Base-by-base conservation (phyloP, 1,140 invertebrate genomes). In the Pogonomyrmex californicus region DNA sequence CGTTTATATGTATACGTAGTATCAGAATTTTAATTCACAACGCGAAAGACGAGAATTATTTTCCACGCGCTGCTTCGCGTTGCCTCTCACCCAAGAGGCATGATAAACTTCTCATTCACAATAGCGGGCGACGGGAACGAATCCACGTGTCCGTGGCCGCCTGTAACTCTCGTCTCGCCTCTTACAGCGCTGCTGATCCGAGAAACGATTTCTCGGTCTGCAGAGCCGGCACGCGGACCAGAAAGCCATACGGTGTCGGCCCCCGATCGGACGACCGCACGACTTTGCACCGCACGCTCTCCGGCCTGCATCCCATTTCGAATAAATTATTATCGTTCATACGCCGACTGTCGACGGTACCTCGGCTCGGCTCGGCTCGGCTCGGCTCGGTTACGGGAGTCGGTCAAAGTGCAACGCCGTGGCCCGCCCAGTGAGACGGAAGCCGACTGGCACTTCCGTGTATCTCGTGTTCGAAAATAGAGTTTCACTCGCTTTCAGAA, bases 261-360 rank as follows among this genome's bases (percentile, higher is more conserved):
- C 77, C 78, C 30, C 62, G 66, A 88, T 78, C 86, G 58, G 60
- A 47, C 78, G 60, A 47, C 78, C 33, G 88, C 88, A 89, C 89
- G 89, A 90, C 65, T 90, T 85, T 89, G 78, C 75, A 33, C 86
- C 79, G 88, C 86, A 44, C 54, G 38, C 38, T 44, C 54, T 86
- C 83, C 14, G 76, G 12, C 78, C 78, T 76, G 71, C 78, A 87
- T 87, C 88, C 75, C 73, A 87, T 90, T 79, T 33, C 66, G 88
- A 90, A 90, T 91, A 91, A 91, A 91, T 91, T 91, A 91, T 91
- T 91, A 91, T 90, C 81, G 82, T 87, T 85, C 86, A 73, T 78
- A 89, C 76, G 79, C 60, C 73, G 79, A 81, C 63, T 62, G 88
- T 86, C 79, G 62, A 51, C 79, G 58, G 58, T 60, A 71, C 62